phyloP scores from a whole-genome alignment of 2,888 invertebrate genomes.

The Protula sp. region DNA sequence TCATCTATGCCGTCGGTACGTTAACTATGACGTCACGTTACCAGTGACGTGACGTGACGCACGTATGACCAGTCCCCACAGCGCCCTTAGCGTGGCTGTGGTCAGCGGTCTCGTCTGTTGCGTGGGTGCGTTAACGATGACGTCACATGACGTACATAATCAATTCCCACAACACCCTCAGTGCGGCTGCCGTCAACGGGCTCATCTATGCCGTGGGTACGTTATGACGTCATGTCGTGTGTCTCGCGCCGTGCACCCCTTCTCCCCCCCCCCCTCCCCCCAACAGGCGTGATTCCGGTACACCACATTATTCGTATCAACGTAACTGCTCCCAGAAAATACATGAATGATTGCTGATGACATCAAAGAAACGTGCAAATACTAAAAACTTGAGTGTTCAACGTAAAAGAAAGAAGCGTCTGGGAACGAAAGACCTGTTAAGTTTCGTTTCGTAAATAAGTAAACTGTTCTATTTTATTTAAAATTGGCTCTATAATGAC shows the following conservation, averaged over 20 bases:
- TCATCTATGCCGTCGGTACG: constrained; percentile 81
- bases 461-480: no score
- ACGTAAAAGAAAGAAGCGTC: no score
- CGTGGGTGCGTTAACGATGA: constrained; percentile 65
- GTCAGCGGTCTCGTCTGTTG: constrained; percentile 83
- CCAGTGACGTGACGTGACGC: constrained; percentile 55
- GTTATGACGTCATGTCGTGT: constrained; percentile 3
- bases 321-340: constrained; percentile 58
- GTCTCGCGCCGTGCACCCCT: constrained; percentile 58
- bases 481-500: no score
- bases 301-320: constrained; percentile 84
- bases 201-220: constrained; percentile 83
- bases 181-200: constrained; percentile 77
- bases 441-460: no score
- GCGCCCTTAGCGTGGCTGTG: constrained; percentile 81
- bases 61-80: constrained; percentile 73
- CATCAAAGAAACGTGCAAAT: no score
- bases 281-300: constrained; percentile 78
- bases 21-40: not conserved
- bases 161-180: constrained; percentile 79
- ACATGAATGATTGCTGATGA: no score
- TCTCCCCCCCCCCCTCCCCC: constrained; percentile 77
- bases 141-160: constrained; percentile 59
- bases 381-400: no score
- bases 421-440: no score